phyloP scores from a whole-genome alignment of 2,797 vertebrate genomes.

The Acanthurus leucopareius region DNA sequence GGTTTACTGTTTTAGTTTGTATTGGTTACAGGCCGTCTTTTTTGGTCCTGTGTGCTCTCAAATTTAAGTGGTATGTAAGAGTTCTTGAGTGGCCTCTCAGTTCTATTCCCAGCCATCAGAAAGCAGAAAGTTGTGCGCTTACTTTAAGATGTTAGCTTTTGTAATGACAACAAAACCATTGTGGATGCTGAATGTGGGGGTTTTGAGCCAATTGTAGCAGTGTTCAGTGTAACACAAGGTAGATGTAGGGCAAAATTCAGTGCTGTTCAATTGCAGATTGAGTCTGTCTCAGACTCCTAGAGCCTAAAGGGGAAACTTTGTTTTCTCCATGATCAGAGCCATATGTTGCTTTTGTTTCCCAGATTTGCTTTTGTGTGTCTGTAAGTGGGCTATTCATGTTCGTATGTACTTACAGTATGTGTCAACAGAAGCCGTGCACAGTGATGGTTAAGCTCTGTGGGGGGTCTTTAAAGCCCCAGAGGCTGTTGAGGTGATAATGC shows the following conservation, averaged over 20 bases:
- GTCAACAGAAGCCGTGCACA: constrained; percentile 44
- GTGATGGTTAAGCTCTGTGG: constrained; percentile 19
- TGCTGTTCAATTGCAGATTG: constrained; percentile 34
- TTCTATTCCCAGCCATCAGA: constrained; percentile 12
- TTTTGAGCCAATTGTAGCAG: constrained; percentile 7
- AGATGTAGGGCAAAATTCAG: constrained; percentile 48
- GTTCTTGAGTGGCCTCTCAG: constrained; percentile 22
- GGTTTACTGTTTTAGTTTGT: constrained; percentile 23
- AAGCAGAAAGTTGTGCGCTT: constrained; percentile 4
- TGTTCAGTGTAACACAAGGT: constrained; percentile 30
- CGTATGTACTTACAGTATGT: constrained; percentile 32
- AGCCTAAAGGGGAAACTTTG: constrained; percentile 30
- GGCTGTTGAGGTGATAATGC: constrained; percentile 63
- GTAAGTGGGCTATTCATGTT: constrained; percentile 10
- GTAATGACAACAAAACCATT: constrained; percentile 13
- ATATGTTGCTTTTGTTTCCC: constrained; percentile 50
- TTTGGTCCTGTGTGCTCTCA: constrained; percentile 19
- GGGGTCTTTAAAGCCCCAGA: constrained; percentile 26
- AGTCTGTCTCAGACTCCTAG: constrained; percentile 22
- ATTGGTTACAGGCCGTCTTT: constrained; percentile 15
- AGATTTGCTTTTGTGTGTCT: constrained; percentile 33
- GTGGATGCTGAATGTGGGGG: constrained; percentile 19
- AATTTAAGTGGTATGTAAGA: constrained; percentile 55
- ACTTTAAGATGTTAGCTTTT: constrained; percentile 26
- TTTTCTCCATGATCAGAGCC: constrained; percentile 52